A percentile compares a stretch with the other conserved stretches of the same genome.
Evolutionary conservation across 2,797 vertebrate species (phyloP).

Genomic region (Monodelphis domestica): DNA sequence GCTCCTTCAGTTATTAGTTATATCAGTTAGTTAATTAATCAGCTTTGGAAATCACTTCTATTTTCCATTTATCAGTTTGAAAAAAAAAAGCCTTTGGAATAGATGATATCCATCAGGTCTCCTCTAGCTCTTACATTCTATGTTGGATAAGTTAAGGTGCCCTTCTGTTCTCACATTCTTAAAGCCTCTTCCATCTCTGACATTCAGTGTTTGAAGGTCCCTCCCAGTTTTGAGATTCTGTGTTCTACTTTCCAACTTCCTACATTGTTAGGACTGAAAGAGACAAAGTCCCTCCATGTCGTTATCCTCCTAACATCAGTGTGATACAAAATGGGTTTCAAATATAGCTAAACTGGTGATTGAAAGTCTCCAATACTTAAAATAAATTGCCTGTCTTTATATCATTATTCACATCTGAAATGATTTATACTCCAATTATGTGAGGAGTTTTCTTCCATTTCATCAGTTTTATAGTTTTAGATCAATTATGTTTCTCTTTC

Average conservation of each 20-base stretch:
- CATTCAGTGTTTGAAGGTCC: background rate
- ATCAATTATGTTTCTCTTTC: constrained; percentile 67
- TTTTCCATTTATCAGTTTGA: background rate
- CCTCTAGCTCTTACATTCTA: background rate
- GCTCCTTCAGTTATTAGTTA: background rate
- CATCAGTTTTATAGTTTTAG: constrained; percentile 75
- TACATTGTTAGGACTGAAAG: background rate
- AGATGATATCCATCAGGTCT: background rate
- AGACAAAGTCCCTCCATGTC: background rate
- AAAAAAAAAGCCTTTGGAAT: background rate
- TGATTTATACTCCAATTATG: constrained; percentile 83
- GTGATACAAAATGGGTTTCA: constrained; percentile 73
- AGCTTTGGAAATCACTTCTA: background rate
- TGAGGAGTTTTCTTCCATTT: constrained; percentile 74
- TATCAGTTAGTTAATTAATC: background rate
- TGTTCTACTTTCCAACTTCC: background rate
- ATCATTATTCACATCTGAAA: constrained; percentile 76
- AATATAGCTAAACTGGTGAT: constrained; percentile 69
- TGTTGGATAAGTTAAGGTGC: background rate
- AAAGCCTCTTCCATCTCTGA: background rate
- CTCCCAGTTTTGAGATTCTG: background rate
- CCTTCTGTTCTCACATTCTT: background rate
- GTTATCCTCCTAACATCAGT: constrained; percentile 38
- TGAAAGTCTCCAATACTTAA: constrained; percentile 75
- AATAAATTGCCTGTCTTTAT: constrained; percentile 76